Evolutionary conservation across 2,113 vertebrate genomes (phyloP).

Genomic region (Myrmecobius fasciatus): DNA sequence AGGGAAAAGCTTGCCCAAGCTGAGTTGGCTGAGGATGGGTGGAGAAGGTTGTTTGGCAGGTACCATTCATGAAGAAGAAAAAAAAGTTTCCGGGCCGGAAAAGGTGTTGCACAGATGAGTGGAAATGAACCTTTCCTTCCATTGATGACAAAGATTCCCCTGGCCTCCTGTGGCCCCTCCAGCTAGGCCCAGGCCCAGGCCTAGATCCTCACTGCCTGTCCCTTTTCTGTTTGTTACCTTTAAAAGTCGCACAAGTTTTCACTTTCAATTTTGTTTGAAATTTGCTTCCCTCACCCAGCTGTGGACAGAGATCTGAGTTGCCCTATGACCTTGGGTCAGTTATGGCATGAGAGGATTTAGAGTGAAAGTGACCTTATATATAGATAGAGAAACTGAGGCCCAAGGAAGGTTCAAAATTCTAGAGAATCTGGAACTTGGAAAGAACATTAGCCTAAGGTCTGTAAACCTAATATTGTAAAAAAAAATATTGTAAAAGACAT

Average conservation of each 20-base stretch:
- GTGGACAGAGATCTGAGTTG: neutral
- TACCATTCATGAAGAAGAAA: neutral
- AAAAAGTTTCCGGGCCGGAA: neutral
- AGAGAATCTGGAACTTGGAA: neutral
- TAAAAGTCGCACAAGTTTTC: neutral
- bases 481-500: neutral
- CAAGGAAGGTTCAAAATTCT: neutral
- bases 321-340: neutral
- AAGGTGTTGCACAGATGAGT: neutral
- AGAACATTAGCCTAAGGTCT: neutral
- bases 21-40: neutral
- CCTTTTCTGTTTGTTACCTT: neutral
- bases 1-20: neutral
- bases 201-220: neutral
- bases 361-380: neutral
- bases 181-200: neutral
- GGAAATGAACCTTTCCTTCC: neutral
- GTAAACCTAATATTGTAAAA: neutral
- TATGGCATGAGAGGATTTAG: neutral
- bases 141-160: neutral
- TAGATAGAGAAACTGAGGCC: neutral
- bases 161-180: neutral
- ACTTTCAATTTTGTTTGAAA: neutral
- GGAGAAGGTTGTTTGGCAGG: neutral
- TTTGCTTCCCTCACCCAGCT: neutral